phyloP scores from a whole-genome alignment of 2,888 invertebrate species.

The Dicranocentrus wangi region DNA sequence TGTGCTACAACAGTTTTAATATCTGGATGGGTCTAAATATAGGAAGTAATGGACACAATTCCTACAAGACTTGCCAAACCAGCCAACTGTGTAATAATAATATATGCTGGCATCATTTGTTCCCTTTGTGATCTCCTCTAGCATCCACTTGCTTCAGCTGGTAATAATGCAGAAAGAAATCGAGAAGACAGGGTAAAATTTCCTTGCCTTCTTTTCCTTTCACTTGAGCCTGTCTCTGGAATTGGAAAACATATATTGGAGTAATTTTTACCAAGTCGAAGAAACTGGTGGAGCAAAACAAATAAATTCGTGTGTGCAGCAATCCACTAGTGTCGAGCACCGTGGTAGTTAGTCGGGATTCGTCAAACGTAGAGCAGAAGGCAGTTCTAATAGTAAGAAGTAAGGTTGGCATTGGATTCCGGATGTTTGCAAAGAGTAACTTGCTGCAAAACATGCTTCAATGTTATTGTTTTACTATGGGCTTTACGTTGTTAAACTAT shows the following conservation, averaged over 20 bases:
- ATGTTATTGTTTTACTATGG: no score
- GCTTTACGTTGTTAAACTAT: no score
- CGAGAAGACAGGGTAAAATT: neutral
- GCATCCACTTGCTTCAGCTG: neutral
- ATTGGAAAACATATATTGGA: neutral
- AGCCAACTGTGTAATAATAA: constrained; percentile 31
- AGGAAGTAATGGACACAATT: neutral
- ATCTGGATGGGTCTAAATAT: no score
- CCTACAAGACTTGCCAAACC: neutral
- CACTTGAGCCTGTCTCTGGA: neutral
- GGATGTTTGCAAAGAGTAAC: no score
- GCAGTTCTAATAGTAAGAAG: no score
- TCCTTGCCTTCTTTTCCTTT: neutral
- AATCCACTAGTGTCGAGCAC: neutral
- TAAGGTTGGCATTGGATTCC: no score
- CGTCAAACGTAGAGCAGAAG: no score
- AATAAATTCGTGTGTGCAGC: neutral
- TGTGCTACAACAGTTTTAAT: no score
- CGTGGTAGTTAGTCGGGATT: no score
- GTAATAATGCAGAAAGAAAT: constrained; percentile 3
- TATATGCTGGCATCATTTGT: constrained; percentile 25
- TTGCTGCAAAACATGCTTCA: no score
- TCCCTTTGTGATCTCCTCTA: neutral
- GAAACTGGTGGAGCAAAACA: neutral
- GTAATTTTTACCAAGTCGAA: neutral